Percentiles rank a stretch among this genome's conserved stretches.
phyloP scores from a whole-genome alignment of 2,888 invertebrate species.

The Xylocampa areola region DNA sequence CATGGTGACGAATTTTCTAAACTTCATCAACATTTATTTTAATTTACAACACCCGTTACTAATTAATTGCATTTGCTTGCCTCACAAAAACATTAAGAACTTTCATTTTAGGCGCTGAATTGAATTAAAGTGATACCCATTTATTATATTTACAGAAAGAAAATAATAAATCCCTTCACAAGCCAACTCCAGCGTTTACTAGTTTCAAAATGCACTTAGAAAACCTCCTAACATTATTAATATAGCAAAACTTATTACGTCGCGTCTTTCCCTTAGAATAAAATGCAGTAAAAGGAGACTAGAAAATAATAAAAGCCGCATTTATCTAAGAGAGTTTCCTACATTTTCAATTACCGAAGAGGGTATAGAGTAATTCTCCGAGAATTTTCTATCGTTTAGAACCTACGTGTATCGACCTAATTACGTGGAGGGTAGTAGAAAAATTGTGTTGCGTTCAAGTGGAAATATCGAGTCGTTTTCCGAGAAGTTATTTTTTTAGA shows the following conservation, averaged over 20 bases:
- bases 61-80: too few relatives aligned
- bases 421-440: not conserved
- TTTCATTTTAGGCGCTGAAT: too few relatives aligned
- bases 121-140: too few relatives aligned
- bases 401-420: conserved; percentile 14
- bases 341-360: conserved; percentile 36
- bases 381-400: conserved; percentile 13
- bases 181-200: too few relatives aligned
- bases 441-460: conserved; percentile 2
- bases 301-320: conserved; percentile 23
- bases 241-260: not conserved
- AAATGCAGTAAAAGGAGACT: conserved; percentile 10
- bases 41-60: too few relatives aligned
- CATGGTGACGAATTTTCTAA: too few relatives aligned
- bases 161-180: too few relatives aligned
- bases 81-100: too few relatives aligned
- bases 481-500: too few relatives aligned
- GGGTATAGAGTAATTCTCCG: not conserved
- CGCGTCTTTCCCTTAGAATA: not conserved
- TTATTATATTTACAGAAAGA: too few relatives aligned
- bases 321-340: conserved; percentile 20
- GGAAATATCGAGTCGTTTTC: not conserved
- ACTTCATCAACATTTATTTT: too few relatives aligned
- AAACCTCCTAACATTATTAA: not conserved
- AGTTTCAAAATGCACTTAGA: too few relatives aligned